Conservation (phyloP, 2,797 vertebrate species). For the Xyrichtys novacula region DNA sequence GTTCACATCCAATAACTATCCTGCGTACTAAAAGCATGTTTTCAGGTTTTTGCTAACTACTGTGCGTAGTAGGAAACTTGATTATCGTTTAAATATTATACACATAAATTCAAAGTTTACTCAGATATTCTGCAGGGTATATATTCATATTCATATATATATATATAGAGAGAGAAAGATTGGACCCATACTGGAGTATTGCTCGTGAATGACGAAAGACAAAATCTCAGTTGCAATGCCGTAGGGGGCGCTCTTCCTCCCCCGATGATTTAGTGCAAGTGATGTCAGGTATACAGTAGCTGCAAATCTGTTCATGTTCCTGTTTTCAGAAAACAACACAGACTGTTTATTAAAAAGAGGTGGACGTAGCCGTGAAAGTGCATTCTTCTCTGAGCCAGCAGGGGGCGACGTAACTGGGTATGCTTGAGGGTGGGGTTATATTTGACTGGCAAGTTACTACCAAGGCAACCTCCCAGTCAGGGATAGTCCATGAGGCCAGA, state of each 20-base stretch:
- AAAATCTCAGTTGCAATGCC: slow-evolving; percentile 57
- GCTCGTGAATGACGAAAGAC: slow-evolving; percentile 77
- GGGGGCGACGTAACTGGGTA: background rate
- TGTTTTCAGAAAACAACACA: slow-evolving; percentile 20
- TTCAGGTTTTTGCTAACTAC: slow-evolving; percentile 22
- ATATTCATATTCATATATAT: background rate
- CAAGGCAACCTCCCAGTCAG: no score
- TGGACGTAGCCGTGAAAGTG: background rate
- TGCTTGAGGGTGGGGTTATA: no score
- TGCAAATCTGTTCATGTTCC: slow-evolving; percentile 52
- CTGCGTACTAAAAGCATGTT: slow-evolving; percentile 30
- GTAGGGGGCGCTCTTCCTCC: slow-evolving; percentile 28
- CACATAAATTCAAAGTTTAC: slow-evolving; percentile 27
- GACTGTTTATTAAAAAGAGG: background rate
- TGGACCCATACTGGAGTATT: slow-evolving; percentile 75
- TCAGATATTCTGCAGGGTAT: slow-evolving; percentile 47
- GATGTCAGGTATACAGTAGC: slow-evolving; percentile 68
- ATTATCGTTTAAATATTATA: slow-evolving; percentile 56
- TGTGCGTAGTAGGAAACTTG: slow-evolving; percentile 46
- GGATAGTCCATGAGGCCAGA: no score
- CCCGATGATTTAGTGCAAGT: slow-evolving; percentile 75
- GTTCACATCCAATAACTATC: slow-evolving; percentile 42
- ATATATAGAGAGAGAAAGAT: slow-evolving; percentile 22
- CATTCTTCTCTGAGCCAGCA: background rate
- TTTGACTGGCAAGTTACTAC: no score